A percentile compares a stretch with the other conserved stretches of the same genome.
phyloP scores from a whole-genome alignment of 2,113 vertebrate genomes.

The Hemiprocne comata region DNA sequence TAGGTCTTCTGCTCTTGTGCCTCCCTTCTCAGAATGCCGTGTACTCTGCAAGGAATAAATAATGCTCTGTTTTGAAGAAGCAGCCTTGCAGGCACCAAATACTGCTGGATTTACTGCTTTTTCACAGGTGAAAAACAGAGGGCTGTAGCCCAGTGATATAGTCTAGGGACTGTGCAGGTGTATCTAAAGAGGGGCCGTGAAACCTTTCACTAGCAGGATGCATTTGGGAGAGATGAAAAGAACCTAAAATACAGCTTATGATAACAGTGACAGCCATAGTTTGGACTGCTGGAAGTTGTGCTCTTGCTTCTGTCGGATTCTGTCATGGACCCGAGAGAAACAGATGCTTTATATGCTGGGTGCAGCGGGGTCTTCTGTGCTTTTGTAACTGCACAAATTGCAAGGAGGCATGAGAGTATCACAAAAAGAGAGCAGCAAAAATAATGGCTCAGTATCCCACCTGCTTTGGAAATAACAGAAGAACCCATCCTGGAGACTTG shows the following conservation, averaged over 20 bases:
- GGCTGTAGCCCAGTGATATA: background rate
- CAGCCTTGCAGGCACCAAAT: background rate
- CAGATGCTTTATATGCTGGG: background rate
- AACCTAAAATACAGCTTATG: background rate
- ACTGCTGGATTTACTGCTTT: background rate
- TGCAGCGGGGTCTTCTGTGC: fast-evolving
- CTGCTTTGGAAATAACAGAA: background rate
- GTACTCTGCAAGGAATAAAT: slow-evolving; percentile 47
- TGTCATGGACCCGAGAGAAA: background rate
- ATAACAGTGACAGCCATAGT: background rate
- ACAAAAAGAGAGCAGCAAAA: background rate
- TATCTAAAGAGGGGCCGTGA: background rate
- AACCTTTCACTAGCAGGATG: background rate
- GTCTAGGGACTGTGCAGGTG: background rate
- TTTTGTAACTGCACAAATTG: background rate
- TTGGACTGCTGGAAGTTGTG: background rate
- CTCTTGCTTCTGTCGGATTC: background rate
- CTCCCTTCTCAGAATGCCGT: background rate
- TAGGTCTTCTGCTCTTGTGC: background rate
- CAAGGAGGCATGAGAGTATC: background rate
- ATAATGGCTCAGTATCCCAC: background rate
- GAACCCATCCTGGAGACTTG: background rate
- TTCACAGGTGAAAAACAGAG: slow-evolving; percentile 15
- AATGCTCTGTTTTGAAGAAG: slow-evolving; percentile 37
- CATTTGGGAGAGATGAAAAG: background rate